These are phyloP conservation scores for Amblyjoppa proteus DNA, from an alignment of 2,888 invertebrate species.

Conservation along the genomic window DNA sequence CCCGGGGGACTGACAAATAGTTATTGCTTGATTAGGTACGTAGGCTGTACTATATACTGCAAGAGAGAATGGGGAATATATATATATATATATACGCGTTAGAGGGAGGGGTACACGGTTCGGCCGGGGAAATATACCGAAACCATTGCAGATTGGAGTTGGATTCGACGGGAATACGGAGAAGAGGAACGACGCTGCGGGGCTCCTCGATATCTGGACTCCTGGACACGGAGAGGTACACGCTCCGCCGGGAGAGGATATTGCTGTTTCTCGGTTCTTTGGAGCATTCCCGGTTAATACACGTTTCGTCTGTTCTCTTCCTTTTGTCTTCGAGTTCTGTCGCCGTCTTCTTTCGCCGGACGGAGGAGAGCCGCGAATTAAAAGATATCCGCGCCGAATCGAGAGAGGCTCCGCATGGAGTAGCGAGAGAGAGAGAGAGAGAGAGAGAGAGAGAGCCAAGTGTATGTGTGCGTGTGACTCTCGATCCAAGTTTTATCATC, in stretches of 20 bases:
- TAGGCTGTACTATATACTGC: constrained; percentile 67
- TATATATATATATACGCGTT: background rate
- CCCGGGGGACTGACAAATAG: constrained; percentile 85
- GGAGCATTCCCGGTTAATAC: constrained; percentile 14
- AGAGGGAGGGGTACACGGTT: constrained; percentile 28
- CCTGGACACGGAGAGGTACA: constrained; percentile 3
- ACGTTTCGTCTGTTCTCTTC: background rate
- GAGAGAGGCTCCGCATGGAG: background rate
- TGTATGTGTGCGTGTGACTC: background rate
- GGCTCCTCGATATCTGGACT: background rate
- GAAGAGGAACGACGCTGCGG: constrained; percentile 11
- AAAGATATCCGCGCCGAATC: constrained; percentile 19
- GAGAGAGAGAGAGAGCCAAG: no score
- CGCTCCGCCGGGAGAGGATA: background rate
- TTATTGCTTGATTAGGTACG: constrained; percentile 85
- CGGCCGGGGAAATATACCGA: constrained; percentile 24
- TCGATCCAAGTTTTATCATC: constrained; percentile 27
- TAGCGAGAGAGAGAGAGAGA: background rate
- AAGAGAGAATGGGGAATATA: background rate
- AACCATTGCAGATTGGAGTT: constrained; percentile 34
- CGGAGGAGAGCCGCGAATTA: constrained; percentile 10
- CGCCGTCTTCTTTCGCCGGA: background rate
- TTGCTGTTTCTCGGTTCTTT: constrained; percentile 4
- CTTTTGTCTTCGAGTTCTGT: background rate
- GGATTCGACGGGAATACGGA: constrained; percentile 15